phyloP scores from a whole-genome alignment of 1,140 invertebrate species.

The Arctopsyche grandis region DNA sequence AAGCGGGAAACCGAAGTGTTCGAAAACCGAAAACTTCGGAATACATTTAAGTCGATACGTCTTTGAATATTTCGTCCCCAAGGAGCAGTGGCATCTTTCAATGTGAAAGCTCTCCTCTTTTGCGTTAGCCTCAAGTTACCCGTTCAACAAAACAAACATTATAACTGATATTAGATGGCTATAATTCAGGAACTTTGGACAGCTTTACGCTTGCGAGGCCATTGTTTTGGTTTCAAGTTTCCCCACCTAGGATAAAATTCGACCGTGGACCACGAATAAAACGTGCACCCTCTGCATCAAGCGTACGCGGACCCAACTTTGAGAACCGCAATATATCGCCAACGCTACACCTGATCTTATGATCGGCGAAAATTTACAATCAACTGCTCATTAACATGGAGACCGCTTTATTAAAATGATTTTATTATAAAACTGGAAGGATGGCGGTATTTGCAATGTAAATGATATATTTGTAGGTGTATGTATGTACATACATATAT shows the following conservation, averaged over 20 bases:
- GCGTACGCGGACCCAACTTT: background rate
- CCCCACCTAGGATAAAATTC: background rate
- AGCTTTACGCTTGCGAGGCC: conserved; percentile 41
- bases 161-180: conserved; percentile 42
- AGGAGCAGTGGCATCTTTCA: conserved; percentile 18
- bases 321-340: background rate
- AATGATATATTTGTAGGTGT: no score
- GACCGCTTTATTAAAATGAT: background rate
- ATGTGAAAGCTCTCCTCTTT: conserved; percentile 18
- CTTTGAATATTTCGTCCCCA: background rate
- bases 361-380: background rate
- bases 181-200: conserved; percentile 43
- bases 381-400: background rate
- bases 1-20: no score
- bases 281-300: conserved; percentile 18
- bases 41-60: no score
- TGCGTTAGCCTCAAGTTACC: conserved; percentile 27
- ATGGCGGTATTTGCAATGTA: background rate
- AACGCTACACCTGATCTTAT: background rate
- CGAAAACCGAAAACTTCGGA: no score
- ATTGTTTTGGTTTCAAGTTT: conserved; percentile 38
- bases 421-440: background rate
- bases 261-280: conserved; percentile 19
- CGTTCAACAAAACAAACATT: conserved; percentile 42
- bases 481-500: no score